Conservation (phyloP, 2,888 invertebrate species). For the Hecatera dysodea region DNA sequence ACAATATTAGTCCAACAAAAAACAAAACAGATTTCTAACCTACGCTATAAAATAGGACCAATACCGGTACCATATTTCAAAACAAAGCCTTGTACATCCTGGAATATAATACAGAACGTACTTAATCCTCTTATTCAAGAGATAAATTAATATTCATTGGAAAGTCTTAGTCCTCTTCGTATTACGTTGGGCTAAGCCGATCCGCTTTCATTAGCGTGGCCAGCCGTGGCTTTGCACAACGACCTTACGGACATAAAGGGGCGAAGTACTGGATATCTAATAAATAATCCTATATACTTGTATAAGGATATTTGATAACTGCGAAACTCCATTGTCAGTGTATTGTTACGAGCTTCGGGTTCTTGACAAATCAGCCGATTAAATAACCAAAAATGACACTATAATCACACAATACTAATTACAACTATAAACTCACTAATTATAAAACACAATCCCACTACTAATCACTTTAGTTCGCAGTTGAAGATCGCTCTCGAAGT, state of each 20-base stretch:
- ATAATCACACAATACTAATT: no score
- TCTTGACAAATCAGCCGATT: no score
- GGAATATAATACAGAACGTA: conserved; percentile 13
- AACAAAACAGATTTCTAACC: no score
- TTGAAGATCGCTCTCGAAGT: no score
- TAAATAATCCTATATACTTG: conserved; percentile 11
- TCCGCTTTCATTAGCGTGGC: conserved; percentile 50
- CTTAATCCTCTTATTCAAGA: conserved; percentile 38
- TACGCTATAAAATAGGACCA: neutral
- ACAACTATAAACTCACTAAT: no score
- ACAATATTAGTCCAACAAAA: no score
- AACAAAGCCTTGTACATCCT: conserved; percentile 17
- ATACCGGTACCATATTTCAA: conserved; percentile 7
- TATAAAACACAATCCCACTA: no score
- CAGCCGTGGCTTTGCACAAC: conserved; percentile 32
- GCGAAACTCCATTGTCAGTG: conserved; percentile 2
- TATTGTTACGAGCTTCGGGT: no score
- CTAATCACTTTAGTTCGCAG: no score
- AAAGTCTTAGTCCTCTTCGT: conserved; percentile 38
- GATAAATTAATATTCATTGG: conserved; percentile 50
- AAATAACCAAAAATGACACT: no score
- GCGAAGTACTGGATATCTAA: conserved; percentile 7
- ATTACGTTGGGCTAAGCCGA: conserved; percentile 51
- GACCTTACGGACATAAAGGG: conserved; percentile 27
- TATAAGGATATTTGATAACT: neutral